These are phyloP conservation scores for Colletes gigas DNA, from an alignment of 1,140 invertebrate genomes.

Conservation along the genomic window DNA sequence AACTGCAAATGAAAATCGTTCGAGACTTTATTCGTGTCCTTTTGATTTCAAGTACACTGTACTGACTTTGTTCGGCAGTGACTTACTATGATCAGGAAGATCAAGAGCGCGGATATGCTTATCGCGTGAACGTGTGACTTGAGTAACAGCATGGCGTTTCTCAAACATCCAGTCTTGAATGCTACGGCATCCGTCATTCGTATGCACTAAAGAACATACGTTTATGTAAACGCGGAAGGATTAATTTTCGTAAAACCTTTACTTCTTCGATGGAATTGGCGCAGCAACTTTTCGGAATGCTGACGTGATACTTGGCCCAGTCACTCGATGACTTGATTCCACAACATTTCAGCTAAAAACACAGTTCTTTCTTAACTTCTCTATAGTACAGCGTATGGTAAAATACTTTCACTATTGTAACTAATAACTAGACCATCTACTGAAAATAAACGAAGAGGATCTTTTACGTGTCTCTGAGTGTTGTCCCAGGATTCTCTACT, in stretches of 20 bases:
- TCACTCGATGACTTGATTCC: constrained; percentile 66
- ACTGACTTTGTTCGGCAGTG: background rate
- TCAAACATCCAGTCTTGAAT: constrained; percentile 66
- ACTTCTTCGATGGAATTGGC: constrained; percentile 51
- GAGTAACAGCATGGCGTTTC: constrained; percentile 53
- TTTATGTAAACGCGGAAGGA: background rate
- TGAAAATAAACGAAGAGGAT: background rate
- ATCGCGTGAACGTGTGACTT: constrained; percentile 66
- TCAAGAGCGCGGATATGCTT: constrained; percentile 51
- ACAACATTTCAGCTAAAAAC: constrained; percentile 65
- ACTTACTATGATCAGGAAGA: constrained; percentile 61
- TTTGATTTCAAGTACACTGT: background rate
- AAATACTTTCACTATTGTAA: no score
- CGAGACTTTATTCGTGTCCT: no score
- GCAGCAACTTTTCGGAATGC: constrained; percentile 69
- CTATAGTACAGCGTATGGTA: background rate
- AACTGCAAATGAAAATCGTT: constrained; percentile 44
- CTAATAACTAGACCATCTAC: no score
- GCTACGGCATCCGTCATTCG: constrained; percentile 61
- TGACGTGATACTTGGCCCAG: constrained; percentile 58
- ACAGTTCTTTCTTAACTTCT: background rate
- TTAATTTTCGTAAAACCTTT: background rate
- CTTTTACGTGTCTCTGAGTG: constrained; percentile 68
- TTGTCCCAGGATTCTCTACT: constrained; percentile 68
- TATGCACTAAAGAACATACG: constrained; percentile 57